A percentile compares a stretch with the other conserved stretches of the same genome.
Conservation (phyloP, 2,888 invertebrate genomes). For the Coelogynopora nodosa region DNA sequence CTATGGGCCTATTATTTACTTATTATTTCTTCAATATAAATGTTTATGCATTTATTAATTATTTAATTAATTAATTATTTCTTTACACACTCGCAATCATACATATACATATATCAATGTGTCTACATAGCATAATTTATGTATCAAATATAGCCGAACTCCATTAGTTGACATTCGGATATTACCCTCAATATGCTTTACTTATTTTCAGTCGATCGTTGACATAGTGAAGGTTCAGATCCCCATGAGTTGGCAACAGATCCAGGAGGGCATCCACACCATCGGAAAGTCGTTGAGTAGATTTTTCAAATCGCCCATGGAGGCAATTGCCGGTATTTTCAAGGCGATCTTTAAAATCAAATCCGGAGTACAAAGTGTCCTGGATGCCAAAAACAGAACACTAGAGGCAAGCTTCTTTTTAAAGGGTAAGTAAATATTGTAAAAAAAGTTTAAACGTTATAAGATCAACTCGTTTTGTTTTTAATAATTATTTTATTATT, state of each 20-base stretch:
- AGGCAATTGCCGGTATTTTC: constrained; percentile 46
- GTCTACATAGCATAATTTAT: too few species aligned
- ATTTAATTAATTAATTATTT: too few species aligned
- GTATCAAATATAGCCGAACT: too few species aligned
- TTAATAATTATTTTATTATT: too few species aligned
- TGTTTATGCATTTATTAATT: too few species aligned
- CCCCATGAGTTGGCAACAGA: constrained; percentile 22
- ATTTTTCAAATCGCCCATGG: constrained; percentile 43
- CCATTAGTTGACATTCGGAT: too few species aligned
- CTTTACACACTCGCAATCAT: background rate
- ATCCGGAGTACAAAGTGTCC: constrained; percentile 46
- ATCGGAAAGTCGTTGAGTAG: constrained; percentile 46
- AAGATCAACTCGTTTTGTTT: too few species aligned
- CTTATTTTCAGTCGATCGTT: background rate
- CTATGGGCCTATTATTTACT: too few species aligned
- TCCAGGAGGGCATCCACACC: constrained; percentile 34
- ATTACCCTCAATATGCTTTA: background rate
- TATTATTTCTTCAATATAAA: too few species aligned
- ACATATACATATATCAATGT: too few species aligned
- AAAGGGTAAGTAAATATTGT: too few species aligned
- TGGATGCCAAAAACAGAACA: constrained; percentile 49
- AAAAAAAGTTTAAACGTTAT: too few species aligned
- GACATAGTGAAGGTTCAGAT: constrained; percentile 1
- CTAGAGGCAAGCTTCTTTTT: constrained; percentile 49
- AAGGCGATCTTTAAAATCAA: constrained; percentile 44